Evolutionary conservation across 2,797 vertebrate species (phyloP).

Genomic region (Sciurus vulgaris): DNA sequence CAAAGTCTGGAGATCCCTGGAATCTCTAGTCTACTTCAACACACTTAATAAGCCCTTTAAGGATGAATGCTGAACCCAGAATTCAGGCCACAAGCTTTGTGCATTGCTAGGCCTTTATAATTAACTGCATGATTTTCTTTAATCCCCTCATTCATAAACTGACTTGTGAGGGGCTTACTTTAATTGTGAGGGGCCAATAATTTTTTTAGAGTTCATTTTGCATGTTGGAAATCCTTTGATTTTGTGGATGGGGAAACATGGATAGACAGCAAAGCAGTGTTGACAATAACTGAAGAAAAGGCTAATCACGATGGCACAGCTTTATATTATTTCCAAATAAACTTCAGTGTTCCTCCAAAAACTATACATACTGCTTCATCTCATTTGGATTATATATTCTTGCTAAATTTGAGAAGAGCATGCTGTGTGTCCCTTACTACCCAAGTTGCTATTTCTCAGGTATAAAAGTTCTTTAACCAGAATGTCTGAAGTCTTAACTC

Average conservation of each 20-base stretch:
- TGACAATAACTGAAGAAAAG: background rate
- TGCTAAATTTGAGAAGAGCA: background rate
- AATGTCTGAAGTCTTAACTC: background rate
- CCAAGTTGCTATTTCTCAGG: background rate
- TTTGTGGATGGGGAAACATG: too few species aligned
- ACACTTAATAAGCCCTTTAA: background rate
- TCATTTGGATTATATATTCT: background rate
- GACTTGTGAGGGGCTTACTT: background rate
- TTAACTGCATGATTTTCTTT: background rate
- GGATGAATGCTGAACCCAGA: background rate
- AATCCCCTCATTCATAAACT: background rate
- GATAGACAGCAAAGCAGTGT: background rate
- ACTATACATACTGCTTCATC: background rate
- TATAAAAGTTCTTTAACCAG: background rate
- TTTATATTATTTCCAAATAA: background rate
- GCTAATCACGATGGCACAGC: background rate
- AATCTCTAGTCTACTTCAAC: too few species aligned
- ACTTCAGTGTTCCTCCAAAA: background rate
- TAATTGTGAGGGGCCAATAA: background rate
- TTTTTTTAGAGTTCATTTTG: background rate
- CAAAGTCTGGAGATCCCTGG: background rate
- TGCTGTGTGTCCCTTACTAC: background rate
- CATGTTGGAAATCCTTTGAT: background rate
- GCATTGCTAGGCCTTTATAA: background rate
- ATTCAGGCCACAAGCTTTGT: background rate